Base-by-base conservation (phyloP, 2,113 vertebrate genomes). In the Eurystomus gularis region DNA sequence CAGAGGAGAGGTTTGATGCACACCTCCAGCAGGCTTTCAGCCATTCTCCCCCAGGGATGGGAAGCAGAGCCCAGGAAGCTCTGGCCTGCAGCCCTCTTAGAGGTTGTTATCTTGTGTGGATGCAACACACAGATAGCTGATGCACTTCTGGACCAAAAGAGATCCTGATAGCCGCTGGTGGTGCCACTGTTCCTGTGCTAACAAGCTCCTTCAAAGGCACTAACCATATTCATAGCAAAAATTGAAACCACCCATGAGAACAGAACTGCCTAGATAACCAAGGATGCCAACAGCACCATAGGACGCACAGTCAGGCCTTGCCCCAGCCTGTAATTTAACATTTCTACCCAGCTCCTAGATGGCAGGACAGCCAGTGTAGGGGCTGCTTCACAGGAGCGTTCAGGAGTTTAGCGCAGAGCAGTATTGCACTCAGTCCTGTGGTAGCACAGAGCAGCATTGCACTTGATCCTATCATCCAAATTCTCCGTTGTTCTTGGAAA, bases 401-500 rank as follows among this genome's bases (percentile, higher is more conserved):
- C 54, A 39, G 57, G 29, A 14, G 19, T 73, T 73, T 35, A 88
- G 83, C 65, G 60, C 19, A 51, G 58, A 88, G 31, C 39, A 82
- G 81, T 40, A 17, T 14, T 77, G 71, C 85, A 37, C 58, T 95
- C 76, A 42, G 31, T 48, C 65, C 86, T n/a, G 70, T 65, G 25
- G 37, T 35, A 87, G 82, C 65, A 64, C 19, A 51, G 58, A 88
- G 31, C 39, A 82, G 81, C 46, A 17, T 14, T 77, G 71, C 85
- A 37, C 58, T 95, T 75, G 35, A 25, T 52, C 55, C 86, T 31
- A 57, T 60, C 81, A 87, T 89, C 91, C 89, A 96, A 93, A 69
- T 72, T 82, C 81, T 65, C 64, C 35, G 3, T 82, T 97, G 87
- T 76, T 96, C 93, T 95, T 96, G 95, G 96, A 96, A 93, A 94